These are phyloP conservation scores for Gadopsis marmoratus DNA, from an alignment of 2,797 vertebrate genomes.

Conservation along the genomic window DNA sequence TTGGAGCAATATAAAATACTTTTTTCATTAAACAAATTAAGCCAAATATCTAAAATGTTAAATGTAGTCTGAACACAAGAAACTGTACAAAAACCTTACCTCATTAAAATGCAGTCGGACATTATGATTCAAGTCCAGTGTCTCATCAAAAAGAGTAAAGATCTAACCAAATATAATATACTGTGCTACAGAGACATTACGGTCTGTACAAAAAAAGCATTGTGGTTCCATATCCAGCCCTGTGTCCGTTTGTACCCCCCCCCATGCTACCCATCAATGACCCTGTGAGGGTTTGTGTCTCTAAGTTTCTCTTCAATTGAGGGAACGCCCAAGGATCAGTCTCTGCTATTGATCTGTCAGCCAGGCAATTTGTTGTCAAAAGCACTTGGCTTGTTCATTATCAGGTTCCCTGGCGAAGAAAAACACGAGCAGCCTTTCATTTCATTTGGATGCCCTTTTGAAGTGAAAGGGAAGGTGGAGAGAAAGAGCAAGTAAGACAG, in stretches of 20 bases:
- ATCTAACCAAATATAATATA: neutral
- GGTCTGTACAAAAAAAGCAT: neutral
- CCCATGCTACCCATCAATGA: constrained; percentile 1
- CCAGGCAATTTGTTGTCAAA: constrained; percentile 57
- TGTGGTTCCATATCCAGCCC: neutral
- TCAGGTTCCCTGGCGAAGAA: constrained; percentile 54
- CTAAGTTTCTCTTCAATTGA: constrained; percentile 32
- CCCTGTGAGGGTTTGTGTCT: constrained; percentile 18
- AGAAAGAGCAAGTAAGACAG: constrained; percentile 33
- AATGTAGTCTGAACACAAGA: neutral
- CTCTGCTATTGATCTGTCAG: constrained; percentile 61
- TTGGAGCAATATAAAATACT: neutral
- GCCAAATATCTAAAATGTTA: neutral
- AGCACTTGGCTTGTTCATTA: constrained; percentile 56
- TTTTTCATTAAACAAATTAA: neutral
- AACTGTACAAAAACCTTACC: neutral
- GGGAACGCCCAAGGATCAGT: constrained; percentile 50
- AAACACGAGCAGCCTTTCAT: constrained; percentile 56
- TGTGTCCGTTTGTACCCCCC: constrained; percentile 9
- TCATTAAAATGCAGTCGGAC: neutral
- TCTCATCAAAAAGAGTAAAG: neutral
- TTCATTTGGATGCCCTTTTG: constrained; percentile 57
- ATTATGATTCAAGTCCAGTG: too few species aligned
- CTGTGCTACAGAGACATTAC: neutral
- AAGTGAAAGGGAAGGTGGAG: constrained; percentile 49